Base-by-base conservation (phyloP, 2,888 invertebrate genomes). In the Plagiodera versicolora region DNA sequence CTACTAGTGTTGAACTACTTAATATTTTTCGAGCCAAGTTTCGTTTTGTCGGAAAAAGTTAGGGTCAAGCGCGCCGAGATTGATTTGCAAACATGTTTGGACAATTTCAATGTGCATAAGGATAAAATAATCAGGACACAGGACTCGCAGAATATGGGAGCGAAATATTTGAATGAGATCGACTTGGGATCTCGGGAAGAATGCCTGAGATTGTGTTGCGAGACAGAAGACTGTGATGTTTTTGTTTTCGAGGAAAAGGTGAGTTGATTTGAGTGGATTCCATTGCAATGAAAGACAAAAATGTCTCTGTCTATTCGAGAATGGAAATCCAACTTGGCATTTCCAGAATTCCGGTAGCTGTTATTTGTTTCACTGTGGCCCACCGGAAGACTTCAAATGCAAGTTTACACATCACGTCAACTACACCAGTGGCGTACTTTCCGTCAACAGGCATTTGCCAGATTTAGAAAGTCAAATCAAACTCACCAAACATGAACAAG, bases 161-260 rank as follows among this genome's bases (percentile, higher is more conserved):
- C 95, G 55, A 90, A 90, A 76, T 95, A 92, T 81, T 82, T 95
- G 50, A 92, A 91, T 76, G 94, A 93, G 78, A 86, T 91, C 66
- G 93, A 94, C 79, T 83, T 94, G 74, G 88, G 89, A 69, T 86
- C 90, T 55, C 86, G 91, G 68, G 86, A 88, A 71, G 93, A 94
- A 77, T 95, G 95, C 77, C 84, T 94, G 74, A 85, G 89, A 54
- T 85, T 93, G 65, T 95, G 95, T 82, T 95, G 95, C 81, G 89
- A 92, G 80, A 94, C 93, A 2, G 88, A 89, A 52, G 81, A 86
- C 64, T 95, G 95, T 80, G 94, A 95, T 80, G 94, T 95, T 19
- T 95, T 94, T 79, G 91, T 95, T 69, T 95, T 91, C 77, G 95
- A 95, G 79, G 92, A 95, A 77, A 95, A 94, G 88, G 93, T 92